Evolutionary conservation across 2,888 invertebrate genomes (phyloP).

Genomic region (Tupiocoris notatus): DNA sequence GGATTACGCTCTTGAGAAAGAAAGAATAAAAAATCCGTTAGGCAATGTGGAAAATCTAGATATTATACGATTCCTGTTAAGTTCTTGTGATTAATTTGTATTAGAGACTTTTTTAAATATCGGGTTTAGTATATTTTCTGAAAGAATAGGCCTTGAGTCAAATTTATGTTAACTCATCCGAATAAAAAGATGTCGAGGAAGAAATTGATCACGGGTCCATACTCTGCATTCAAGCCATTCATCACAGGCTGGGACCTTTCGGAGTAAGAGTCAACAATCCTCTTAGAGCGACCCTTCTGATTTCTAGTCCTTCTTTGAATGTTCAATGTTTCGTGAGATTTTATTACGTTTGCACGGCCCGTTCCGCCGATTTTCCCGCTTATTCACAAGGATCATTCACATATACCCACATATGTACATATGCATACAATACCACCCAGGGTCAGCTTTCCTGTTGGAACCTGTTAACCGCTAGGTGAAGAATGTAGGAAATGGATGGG

Average conservation of each 20-base stretch:
- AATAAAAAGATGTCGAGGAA: too few relatives aligned
- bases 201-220: neutral
- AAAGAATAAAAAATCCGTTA: too few relatives aligned
- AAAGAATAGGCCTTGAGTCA: too few relatives aligned
- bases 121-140: too few relatives aligned
- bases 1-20: too few relatives aligned
- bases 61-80: too few relatives aligned
- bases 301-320: constrained; percentile 2
- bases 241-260: neutral
- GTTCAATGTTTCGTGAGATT: constrained; percentile 30
- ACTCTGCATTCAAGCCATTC: neutral
- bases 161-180: too few relatives aligned
- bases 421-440: neutral
- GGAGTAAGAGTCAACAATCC: neutral
- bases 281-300: neutral
- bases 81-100: too few relatives aligned
- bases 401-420: neutral
- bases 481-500: neutral
- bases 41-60: too few relatives aligned
- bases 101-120: too few relatives aligned
- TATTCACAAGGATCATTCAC: constrained; percentile 7
- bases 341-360: constrained; percentile 7
- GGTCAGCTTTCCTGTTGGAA: neutral
- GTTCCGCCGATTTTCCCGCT: neutral
- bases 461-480: neutral